phyloP scores from a whole-genome alignment of 2,797 vertebrate species.

The Rhinella marina region DNA sequence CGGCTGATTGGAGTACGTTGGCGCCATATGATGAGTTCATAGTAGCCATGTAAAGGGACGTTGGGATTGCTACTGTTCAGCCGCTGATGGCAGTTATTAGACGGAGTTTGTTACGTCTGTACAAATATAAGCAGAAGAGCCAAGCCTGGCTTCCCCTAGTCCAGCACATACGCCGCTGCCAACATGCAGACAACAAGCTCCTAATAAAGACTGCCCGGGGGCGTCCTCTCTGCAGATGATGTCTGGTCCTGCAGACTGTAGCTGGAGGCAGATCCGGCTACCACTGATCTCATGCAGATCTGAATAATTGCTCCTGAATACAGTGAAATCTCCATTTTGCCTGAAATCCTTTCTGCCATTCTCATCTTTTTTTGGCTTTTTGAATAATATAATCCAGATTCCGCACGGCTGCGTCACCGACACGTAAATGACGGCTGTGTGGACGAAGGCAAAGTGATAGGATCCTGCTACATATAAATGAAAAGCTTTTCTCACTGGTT shows the following conservation, averaged over 20 bases:
- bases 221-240: slow-evolving; percentile 31
- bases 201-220: background rate
- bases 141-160: background rate
- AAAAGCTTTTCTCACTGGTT: background rate
- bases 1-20: background rate
- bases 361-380: background rate
- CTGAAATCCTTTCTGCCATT: background rate
- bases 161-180: background rate
- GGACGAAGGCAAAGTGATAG: background rate
- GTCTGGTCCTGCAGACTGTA: slow-evolving; percentile 28
- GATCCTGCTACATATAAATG: background rate
- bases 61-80: background rate
- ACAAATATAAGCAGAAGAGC: background rate
- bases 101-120: background rate
- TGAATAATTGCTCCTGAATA: slow-evolving; percentile 12
- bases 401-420: background rate
- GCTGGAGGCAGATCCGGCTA: slow-evolving; percentile 7
- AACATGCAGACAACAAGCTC: slow-evolving; percentile 1
- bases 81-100: background rate
- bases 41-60: background rate
- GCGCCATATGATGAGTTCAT: background rate
- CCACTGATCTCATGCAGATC: slow-evolving; percentile 27
- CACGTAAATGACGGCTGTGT: background rate
- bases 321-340: background rate
- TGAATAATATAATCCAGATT: background rate